Evolutionary conservation across 2,888 invertebrate genomes (phyloP), one percentile per base, ranked within the genome.

Genomic region (Pollenia angustigena): DNA sequence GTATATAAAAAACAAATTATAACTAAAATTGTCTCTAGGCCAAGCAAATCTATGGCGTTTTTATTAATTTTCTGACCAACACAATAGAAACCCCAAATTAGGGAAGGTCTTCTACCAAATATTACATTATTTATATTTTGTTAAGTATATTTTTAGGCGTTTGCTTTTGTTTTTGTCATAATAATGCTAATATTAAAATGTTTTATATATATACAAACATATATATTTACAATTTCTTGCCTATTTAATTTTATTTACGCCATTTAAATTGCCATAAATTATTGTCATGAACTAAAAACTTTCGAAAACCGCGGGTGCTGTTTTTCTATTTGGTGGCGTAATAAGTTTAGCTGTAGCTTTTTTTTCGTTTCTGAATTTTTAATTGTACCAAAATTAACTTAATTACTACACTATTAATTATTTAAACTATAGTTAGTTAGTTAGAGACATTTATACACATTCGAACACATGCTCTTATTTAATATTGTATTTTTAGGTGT

Each of bases 351-450:
- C 16, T 48, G 1, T 12, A 9, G 7, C 18, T 50, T 40, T 58
- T n/a, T 42, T 54, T 46, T 50, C 23, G 42, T 74, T 80, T 72
- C 89, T 91, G 90, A 90, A 90, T 91, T 91, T 92, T 91, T 90
- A 91, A 92, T 91, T 90, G 91, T 89, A 89, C 88, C 83, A 88
- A 91, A 92, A 92, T 91, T 91, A 91, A 91, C 89, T 90, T 91
- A 91, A 91, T 91, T 91, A 91, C 90, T 74, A 89, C 84, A 88
- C 89, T 89, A 91, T 91, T 92, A 91, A 92, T 92, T 91, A 92
- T 92, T 91, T 89, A 90, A 90, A 74, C 50, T 60, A 66, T 60
- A 74, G 42, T 66, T 69, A 46, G 52, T 32, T 16, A 16, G 23
- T 46, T 4, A 48, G 11, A 42, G 11, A 48, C 60, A 23, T 2